These are phyloP conservation scores for Enteromius thamalakanensis DNA, from an alignment of 2,797 vertebrate species.

Conservation along the genomic window DNA sequence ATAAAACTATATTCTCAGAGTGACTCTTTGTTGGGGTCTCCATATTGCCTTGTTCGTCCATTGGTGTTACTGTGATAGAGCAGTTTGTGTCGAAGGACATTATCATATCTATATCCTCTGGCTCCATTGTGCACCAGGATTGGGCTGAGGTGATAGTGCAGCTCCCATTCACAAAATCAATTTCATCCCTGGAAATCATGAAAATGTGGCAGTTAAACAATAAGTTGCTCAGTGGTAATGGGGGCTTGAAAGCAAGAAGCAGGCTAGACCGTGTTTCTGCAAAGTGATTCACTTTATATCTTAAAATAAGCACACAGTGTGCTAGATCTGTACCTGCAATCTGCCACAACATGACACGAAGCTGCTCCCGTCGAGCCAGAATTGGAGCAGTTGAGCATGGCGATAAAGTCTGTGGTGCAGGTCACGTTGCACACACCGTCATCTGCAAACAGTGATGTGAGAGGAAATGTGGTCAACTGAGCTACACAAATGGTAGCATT, in stretches of 20 bases:
- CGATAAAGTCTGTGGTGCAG: slow-evolving; percentile 71
- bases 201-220: not conserved
- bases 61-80: slow-evolving; percentile 16
- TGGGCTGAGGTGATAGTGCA: slow-evolving; percentile 64
- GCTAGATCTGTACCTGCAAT: slow-evolving; percentile 69
- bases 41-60: not conserved
- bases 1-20: not conserved
- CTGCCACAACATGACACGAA: slow-evolving; percentile 57
- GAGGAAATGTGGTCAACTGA: not conserved
- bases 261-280: not conserved
- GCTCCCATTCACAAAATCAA: fast-evolving
- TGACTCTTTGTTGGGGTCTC: not conserved
- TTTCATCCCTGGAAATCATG: slow-evolving; percentile 48
- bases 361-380: slow-evolving; percentile 30
- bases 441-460: slow-evolving; percentile 56
- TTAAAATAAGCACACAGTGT: not conserved
- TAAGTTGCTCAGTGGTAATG: not conserved
- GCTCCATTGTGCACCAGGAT: slow-evolving; percentile 69
- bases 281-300: slow-evolving; percentile 4
- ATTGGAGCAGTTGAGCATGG: slow-evolving; percentile 72
- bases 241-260: not conserved
- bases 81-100: slow-evolving; percentile 58
- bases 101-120: fast-evolving
- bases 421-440: slow-evolving; percentile 63
- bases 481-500: not conserved